phyloP scores from a whole-genome alignment of 37 sponge, comb jelly and placozoan species.

The Oscarella lobularis region DNA sequence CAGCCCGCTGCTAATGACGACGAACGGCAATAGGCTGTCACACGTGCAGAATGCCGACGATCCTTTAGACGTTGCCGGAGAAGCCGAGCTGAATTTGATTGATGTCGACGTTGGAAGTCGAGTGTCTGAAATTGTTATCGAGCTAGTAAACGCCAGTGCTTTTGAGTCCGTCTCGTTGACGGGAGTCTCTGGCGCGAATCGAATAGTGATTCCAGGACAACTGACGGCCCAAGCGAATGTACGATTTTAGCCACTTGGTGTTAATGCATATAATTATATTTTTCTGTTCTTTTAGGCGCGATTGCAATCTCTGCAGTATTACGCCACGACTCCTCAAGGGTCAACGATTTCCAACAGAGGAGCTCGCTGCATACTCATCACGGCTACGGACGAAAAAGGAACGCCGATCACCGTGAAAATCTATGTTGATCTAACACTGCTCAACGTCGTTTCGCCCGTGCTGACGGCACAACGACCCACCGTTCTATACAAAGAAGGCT shows the following conservation, averaged over 20 bases:
- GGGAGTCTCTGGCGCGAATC: background rate
- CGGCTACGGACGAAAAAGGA: background rate
- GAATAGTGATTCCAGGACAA: no score
- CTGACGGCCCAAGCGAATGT: no score
- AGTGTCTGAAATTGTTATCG: background rate
- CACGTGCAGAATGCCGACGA: background rate
- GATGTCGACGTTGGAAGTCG: background rate
- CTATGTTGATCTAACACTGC: background rate
- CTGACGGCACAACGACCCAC: background rate
- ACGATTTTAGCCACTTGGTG: no score
- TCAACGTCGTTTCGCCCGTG: background rate
- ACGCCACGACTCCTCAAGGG: background rate
- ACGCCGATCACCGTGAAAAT: background rate
- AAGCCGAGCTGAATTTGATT: background rate
- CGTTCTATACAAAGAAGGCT: background rate
- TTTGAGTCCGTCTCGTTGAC: background rate
- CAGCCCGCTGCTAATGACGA: background rate
- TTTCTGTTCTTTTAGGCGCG: no score
- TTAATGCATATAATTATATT: no score
- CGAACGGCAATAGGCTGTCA: background rate
- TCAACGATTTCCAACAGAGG: background rate
- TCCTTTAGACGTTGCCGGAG: background rate
- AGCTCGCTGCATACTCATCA: background rate
- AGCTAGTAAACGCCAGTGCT: background rate
- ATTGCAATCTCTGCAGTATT: background rate